Percentiles rank a stretch among this genome's conserved stretches.
These are phyloP conservation scores for Cremastobaeus sp. DNA, from an alignment of 2,888 invertebrate species.

Conservation along the genomic window DNA sequence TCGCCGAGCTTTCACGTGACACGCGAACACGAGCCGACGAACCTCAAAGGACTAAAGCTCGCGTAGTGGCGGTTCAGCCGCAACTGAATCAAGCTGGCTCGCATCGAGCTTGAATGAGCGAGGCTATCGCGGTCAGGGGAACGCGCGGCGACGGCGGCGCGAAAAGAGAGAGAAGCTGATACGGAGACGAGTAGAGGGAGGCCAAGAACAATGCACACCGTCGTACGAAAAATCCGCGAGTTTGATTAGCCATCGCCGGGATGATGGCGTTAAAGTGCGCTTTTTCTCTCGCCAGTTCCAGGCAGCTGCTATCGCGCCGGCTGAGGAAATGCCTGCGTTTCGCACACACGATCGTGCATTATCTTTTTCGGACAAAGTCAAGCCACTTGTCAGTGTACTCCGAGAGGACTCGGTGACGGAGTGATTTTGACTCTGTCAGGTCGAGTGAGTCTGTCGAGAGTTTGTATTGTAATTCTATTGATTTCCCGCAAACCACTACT, in stretches of 20 bases:
- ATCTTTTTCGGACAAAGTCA: constrained; percentile 36
- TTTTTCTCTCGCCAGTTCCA: neutral
- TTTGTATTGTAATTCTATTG: no score
- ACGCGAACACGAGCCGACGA: constrained; percentile 32
- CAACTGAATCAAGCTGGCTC: constrained; percentile 71
- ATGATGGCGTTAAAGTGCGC: constrained; percentile 12
- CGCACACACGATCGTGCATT: constrained; percentile 24
- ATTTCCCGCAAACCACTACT: no score
- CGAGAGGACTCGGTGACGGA: neutral
- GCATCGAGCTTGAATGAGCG: constrained; percentile 75
- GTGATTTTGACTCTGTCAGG: neutral
- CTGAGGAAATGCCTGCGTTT: constrained; percentile 33
- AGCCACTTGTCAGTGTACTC: constrained; percentile 20
- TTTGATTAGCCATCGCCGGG: constrained; percentile 48
- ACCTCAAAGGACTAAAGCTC: constrained; percentile 63
- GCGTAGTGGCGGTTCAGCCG: constrained; percentile 75
- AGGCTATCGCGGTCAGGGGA: constrained; percentile 64
- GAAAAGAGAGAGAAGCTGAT: constrained; percentile 27
- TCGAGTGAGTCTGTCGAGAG: neutral
- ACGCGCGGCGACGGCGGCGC: constrained; percentile 50
- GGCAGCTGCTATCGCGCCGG: constrained; percentile 8
- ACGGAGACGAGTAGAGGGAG: constrained; percentile 25
- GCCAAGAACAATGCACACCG: constrained; percentile 32
- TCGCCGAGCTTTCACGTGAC: constrained; percentile 50
- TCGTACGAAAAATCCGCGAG: constrained; percentile 38